Evolutionary conservation across 2,797 vertebrate species (phyloP).

Genomic region (Epinephelus awoara): DNA sequence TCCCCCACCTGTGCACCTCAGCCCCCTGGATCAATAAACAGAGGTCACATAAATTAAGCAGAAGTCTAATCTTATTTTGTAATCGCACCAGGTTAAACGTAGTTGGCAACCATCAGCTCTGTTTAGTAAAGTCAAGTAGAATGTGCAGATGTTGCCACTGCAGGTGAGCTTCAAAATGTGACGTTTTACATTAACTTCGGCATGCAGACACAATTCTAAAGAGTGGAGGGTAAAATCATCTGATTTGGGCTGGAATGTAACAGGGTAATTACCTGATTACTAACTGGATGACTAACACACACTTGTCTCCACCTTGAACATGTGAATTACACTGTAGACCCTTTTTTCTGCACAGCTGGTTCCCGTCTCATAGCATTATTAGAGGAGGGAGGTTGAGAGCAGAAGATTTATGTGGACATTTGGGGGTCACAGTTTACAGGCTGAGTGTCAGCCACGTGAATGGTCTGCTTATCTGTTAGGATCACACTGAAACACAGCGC

Average conservation of each 20-base stretch:
- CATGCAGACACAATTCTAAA: constrained; percentile 17
- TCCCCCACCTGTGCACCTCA: constrained; percentile 50
- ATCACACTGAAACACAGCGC: constrained; percentile 49
- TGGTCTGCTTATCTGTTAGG: constrained; percentile 14
- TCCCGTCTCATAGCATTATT: constrained; percentile 45
- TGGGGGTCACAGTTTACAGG: constrained; percentile 66
- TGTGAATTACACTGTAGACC: constrained; percentile 33
- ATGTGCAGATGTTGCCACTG: constrained; percentile 14
- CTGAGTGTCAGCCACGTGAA: constrained; percentile 53
- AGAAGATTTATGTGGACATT: constrained; percentile 73
- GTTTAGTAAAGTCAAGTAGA: constrained; percentile 7
- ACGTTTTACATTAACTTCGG: background rate
- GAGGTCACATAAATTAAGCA: constrained; percentile 73
- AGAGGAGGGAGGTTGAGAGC: constrained; percentile 45
- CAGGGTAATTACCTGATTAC: constrained; percentile 34
- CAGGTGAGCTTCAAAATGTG: constrained; percentile 7
- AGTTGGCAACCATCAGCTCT: constrained; percentile 32
- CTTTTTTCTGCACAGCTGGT: constrained; percentile 59
- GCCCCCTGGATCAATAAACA: constrained; percentile 75
- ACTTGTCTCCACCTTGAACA: constrained; percentile 48
- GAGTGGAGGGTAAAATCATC: background rate
- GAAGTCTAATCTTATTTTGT: constrained; percentile 70
- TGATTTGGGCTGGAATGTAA: constrained; percentile 15
- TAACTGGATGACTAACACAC: constrained; percentile 1
- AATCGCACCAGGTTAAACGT: constrained; percentile 59